A percentile compares a stretch with the other conserved stretches of the same genome.
phyloP scores from a whole-genome alignment of 2,797 vertebrate species.

The Hylomyscus alleni region DNA sequence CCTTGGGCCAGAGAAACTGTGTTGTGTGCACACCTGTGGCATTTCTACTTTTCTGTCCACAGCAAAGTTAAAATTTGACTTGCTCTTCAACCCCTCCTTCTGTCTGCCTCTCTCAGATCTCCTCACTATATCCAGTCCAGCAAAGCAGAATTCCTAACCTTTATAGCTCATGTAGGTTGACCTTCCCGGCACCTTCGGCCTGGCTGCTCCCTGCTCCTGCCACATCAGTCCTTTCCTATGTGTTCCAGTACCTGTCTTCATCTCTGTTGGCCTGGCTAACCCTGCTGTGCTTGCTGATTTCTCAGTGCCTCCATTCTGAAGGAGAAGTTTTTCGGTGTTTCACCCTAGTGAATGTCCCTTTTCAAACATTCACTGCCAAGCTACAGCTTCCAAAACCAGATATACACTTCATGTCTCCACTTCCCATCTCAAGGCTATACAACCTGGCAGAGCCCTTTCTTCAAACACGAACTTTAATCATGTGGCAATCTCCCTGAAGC shows the following conservation, averaged over 20 bases:
- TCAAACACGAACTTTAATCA: not conserved
- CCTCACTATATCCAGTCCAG: not conserved
- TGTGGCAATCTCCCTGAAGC: not conserved
- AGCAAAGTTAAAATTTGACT: not conserved
- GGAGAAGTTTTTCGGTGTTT: not conserved
- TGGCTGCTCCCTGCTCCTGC: not conserved
- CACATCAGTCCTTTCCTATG: not conserved
- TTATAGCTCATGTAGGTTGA: not conserved
- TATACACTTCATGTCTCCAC: not conserved
- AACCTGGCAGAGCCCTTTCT: not conserved
- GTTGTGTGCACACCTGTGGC: too few species aligned
- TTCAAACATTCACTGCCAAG: not conserved
- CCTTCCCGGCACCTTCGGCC: not conserved
- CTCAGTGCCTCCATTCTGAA: not conserved
- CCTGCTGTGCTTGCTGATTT: not conserved
- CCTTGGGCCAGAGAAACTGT: too few species aligned
- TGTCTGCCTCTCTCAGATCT: not conserved
- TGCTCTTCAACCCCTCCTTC: not conserved
- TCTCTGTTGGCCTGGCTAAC: not conserved
- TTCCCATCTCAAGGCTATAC: not conserved
- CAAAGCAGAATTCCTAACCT: not conserved
- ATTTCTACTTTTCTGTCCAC: not conserved
- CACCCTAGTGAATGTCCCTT: not conserved
- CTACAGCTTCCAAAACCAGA: not conserved
- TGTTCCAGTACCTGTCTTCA: not conserved